A percentile compares a stretch with the other conserved stretches of the same genome.
These are phyloP conservation scores for Fregata magnificens DNA, from an alignment of 2,113 vertebrate genomes.

Conservation along the genomic window DNA sequence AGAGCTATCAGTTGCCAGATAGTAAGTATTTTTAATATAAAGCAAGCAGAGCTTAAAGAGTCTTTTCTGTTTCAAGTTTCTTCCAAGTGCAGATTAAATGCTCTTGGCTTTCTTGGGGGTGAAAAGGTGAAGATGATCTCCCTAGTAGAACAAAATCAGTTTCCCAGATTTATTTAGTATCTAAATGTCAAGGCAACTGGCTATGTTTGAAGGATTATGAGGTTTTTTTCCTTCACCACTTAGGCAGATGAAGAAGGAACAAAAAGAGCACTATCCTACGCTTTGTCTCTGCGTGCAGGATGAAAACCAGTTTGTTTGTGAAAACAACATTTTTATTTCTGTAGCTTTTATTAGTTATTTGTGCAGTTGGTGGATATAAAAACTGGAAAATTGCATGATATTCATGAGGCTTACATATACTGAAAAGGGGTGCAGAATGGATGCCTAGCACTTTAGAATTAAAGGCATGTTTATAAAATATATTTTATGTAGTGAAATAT, in stretches of 20 bases:
- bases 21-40: slow-evolving; percentile 66
- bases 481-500: neutral
- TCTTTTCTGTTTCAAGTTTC: slow-evolving; percentile 77
- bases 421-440: neutral
- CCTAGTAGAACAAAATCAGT: slow-evolving; percentile 73
- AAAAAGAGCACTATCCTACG: neutral
- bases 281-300: neutral
- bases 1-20: neutral
- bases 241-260: neutral
- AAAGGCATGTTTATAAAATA: neutral
- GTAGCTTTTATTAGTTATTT: neutral
- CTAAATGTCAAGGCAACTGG: neutral
- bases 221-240: neutral
- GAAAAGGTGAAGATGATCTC: slow-evolving; percentile 51
- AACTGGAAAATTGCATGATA: neutral
- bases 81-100: slow-evolving; percentile 72
- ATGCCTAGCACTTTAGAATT: neutral
- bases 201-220: neutral
- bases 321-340: neutral
- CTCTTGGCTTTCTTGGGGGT: slow-evolving; percentile 62
- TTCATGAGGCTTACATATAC: neutral
- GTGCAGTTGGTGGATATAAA: neutral
- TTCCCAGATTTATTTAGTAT: slow-evolving; percentile 23
- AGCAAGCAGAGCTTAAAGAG: slow-evolving; percentile 73
- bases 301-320: neutral